Conservation (phyloP, 2,797 vertebrate genomes). For the Distichodus sexfasciatus region DNA sequence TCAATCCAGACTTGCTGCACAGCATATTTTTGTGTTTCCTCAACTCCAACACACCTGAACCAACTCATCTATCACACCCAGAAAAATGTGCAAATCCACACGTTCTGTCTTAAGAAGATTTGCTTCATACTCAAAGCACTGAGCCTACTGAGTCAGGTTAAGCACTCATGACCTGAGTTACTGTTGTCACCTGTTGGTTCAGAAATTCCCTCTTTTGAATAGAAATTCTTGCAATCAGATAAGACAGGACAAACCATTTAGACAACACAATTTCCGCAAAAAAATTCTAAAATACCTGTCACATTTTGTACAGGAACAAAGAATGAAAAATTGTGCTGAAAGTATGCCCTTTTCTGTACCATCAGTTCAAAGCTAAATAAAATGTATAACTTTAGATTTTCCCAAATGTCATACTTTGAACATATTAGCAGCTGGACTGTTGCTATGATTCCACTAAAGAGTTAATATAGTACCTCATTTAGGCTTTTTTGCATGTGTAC, state of each 20-base stretch:
- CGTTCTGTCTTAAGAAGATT: background rate
- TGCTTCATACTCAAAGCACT: background rate
- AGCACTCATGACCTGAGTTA: background rate
- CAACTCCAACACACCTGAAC: background rate
- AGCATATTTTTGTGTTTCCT: background rate
- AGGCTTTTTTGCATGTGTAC: constrained; percentile 52
- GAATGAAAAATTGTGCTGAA: constrained; percentile 2
- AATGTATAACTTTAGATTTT: background rate
- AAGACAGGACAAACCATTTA: background rate
- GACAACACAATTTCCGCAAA: background rate
- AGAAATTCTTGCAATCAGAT: background rate
- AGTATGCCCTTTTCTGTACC: background rate
- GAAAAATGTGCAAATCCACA: background rate
- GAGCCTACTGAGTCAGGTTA: background rate
- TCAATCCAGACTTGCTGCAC: background rate
- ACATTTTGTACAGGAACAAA: constrained; percentile 1
- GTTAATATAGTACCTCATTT: constrained; percentile 42
- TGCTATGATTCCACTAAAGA: constrained; percentile 14
- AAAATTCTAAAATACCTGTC: background rate
- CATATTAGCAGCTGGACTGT: too few species aligned
- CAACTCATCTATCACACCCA: background rate
- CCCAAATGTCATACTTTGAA: background rate
- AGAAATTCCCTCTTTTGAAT: background rate
- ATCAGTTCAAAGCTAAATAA: background rate
- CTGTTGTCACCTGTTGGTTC: background rate